phyloP scores from a whole-genome alignment of 1,140 invertebrate genomes.

The Vanessa tameamea region DNA sequence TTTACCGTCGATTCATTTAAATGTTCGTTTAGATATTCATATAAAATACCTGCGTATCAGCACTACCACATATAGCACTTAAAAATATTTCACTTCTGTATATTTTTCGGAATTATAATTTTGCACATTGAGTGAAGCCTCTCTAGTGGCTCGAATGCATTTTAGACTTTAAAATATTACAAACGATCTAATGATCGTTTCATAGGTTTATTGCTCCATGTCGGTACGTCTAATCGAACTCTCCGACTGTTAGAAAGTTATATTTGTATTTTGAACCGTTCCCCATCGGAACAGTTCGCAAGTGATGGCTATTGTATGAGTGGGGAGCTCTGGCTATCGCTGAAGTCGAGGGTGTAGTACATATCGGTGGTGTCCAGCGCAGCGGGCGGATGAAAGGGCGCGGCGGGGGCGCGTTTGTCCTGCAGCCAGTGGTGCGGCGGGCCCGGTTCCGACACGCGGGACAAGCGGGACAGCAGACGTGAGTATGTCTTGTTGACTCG shows the following conservation, averaged over 20 bases:
- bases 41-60: neutral
- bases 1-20: neutral
- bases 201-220: too few relatives aligned
- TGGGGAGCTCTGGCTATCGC: constrained; percentile 86
- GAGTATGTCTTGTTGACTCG: constrained; percentile 86
- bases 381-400: constrained; percentile 48
- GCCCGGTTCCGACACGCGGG: constrained; percentile 61
- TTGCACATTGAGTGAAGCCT: constrained; percentile 4
- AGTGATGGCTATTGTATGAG: constrained; percentile 84
- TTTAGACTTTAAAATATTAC: neutral
- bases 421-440: constrained; percentile 77
- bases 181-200: neutral
- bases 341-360: constrained; percentile 87
- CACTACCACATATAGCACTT: neutral
- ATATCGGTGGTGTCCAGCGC: constrained; percentile 84
- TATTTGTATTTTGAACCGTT: constrained; percentile 72
- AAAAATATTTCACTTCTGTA: neutral
- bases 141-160: neutral
- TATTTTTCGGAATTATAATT: neutral
- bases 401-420: constrained; percentile 65
- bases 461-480: constrained; percentile 71
- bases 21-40: neutral
- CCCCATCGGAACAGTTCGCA: constrained; percentile 69
- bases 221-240: too few relatives aligned
- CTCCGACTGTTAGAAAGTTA: constrained; percentile 37